A percentile compares a stretch with the other conserved stretches of the same genome.
Evolutionary conservation across 37 sponge, comb jelly and placozoan genomes (phyloP).

Genomic region (Oopsacas minuta): DNA sequence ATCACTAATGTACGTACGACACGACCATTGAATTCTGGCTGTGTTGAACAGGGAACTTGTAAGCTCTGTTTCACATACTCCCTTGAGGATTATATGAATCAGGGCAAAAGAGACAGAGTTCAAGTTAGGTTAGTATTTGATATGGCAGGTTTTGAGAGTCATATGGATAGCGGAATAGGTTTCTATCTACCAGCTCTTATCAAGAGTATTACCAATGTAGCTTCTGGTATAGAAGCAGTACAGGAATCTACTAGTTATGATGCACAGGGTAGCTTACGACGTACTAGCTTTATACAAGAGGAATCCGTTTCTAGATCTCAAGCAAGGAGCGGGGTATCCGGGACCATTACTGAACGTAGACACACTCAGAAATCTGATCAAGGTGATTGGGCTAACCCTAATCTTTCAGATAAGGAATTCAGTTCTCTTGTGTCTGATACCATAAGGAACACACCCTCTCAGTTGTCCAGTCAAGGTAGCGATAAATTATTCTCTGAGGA

Average conservation of each 20-base stretch:
- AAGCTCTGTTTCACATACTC: slow-evolving; percentile 11
- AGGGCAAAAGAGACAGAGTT: neutral
- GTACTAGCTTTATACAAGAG: neutral
- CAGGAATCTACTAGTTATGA: neutral
- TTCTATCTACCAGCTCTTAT: neutral
- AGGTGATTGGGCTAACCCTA: neutral
- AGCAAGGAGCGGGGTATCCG: neutral
- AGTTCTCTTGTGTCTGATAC: slow-evolving; percentile 1
- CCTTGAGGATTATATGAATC: neutral
- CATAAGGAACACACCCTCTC: neutral
- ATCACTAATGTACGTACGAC: neutral
- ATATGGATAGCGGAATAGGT: slow-evolving; percentile 10
- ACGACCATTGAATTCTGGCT: neutral
- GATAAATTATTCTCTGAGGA: neutral
- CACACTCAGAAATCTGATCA: neutral
- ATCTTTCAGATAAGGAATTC: neutral
- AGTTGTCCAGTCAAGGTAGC: neutral
- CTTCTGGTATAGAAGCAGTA: neutral
- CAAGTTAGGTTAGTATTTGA: neutral
- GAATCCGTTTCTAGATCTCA: neutral
- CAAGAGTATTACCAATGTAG: neutral
- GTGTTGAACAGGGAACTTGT: neutral
- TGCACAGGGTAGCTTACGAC: neutral
- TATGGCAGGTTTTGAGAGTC: neutral
- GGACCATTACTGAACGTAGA: neutral